A percentile compares a stretch with the other conserved stretches of the same genome.
These are phyloP conservation scores for Netelia melanura DNA, from an alignment of 2,888 invertebrate genomes.

Conservation along the genomic window DNA sequence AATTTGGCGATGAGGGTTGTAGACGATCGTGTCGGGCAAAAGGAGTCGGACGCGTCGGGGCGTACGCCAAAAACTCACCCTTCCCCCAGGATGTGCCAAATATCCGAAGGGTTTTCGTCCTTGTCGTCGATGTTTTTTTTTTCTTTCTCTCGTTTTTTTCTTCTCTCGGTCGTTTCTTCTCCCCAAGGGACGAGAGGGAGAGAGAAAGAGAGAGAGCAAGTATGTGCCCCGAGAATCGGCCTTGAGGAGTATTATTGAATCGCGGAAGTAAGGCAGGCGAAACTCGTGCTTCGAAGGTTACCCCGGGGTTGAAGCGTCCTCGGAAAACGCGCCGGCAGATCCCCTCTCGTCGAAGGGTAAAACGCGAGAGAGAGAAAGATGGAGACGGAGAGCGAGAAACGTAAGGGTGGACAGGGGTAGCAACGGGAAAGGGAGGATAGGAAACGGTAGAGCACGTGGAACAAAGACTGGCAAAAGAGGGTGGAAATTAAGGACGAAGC, in stretches of 20 bases:
- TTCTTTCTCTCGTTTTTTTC: constrained; percentile 40
- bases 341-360: constrained; percentile 33
- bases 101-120: constrained; percentile 43
- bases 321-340: constrained; percentile 48
- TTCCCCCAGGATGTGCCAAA: constrained; percentile 33
- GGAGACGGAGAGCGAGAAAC: constrained; percentile 25
- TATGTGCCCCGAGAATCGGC: constrained; percentile 54
- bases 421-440: constrained; percentile 15
- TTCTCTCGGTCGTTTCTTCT: constrained; percentile 7
- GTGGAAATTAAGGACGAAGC: constrained; percentile 67
- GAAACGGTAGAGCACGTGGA: constrained; percentile 52
- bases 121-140: constrained; percentile 13
- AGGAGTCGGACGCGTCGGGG: constrained; percentile 34
- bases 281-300: constrained; percentile 61
- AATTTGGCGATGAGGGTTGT: constrained; percentile 24
- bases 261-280: constrained; percentile 74
- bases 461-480: constrained; percentile 62
- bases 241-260: constrained; percentile 75
- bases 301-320: constrained; percentile 73
- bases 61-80: constrained; percentile 3
- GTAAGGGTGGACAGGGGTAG: constrained; percentile 13
- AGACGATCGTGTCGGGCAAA: constrained; percentile 2
- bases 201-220: background rate
- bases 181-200: constrained; percentile 13
- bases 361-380: constrained; percentile 19